Conservation (phyloP, 2,888 invertebrate genomes). For the Megalurothrips usitatus region DNA sequence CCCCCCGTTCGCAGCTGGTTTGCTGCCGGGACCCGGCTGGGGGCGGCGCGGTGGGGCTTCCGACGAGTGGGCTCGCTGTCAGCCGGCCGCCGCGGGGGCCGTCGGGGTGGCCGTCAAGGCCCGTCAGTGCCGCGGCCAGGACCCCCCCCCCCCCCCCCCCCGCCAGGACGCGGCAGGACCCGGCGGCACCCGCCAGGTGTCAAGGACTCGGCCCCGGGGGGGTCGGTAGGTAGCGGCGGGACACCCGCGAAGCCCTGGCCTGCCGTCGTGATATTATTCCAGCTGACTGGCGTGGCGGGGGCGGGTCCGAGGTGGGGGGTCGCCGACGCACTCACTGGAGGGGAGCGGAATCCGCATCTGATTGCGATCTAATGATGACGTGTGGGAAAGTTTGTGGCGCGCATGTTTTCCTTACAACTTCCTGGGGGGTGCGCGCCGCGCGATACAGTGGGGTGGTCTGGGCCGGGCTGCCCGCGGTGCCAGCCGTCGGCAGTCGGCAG, state of each 20-base stretch:
- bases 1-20: neutral
- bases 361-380: constrained; percentile 20
- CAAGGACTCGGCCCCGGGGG: neutral
- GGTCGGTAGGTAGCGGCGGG: neutral
- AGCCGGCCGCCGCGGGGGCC: neutral
- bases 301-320: neutral
- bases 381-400: constrained; percentile 7
- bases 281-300: neutral
- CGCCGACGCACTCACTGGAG: neutral
- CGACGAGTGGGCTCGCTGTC: neutral
- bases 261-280: neutral
- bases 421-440: neutral
- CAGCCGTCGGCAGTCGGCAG: neutral
- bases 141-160: too few species aligned
- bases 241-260: neutral
- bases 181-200: neutral
- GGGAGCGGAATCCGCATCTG: neutral
- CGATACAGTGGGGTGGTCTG: too few species aligned
- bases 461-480: too few species aligned
- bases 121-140: too few species aligned
- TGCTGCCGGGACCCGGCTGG: neutral
- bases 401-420: constrained; percentile 25
- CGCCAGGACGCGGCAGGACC: too few species aligned
- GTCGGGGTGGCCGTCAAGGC: neutral
- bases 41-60: constrained; percentile 6